phyloP scores from a whole-genome alignment of 2,797 vertebrate species.

The Lepilemur ruficaudatus region DNA sequence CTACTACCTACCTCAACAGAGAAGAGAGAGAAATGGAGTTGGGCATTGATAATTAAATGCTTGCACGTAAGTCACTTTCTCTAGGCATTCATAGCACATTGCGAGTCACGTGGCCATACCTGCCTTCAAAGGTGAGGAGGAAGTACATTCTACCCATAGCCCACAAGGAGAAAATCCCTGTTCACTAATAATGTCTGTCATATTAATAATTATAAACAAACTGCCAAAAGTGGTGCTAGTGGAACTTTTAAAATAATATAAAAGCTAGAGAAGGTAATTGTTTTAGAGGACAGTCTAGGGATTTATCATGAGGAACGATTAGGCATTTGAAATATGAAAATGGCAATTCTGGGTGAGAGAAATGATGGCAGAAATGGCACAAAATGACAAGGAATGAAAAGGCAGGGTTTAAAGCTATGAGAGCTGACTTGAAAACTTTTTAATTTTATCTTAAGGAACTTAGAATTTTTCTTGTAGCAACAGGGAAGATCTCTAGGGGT shows the following conservation, averaged over 20 bases:
- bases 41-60: background rate
- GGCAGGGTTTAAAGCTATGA: background rate
- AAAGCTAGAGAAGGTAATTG: background rate
- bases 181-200: background rate
- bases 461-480: background rate
- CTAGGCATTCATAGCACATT: background rate
- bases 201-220: background rate
- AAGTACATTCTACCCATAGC: background rate
- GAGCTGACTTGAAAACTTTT: background rate
- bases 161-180: background rate
- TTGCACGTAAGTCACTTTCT: background rate
- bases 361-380: background rate
- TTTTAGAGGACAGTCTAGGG: background rate
- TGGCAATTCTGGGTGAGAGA: background rate
- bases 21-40: background rate
- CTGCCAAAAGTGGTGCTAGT: background rate
- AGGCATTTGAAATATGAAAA: background rate
- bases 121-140: background rate
- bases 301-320: background rate
- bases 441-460: background rate
- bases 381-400: background rate
- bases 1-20: background rate
- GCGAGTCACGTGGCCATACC: background rate
- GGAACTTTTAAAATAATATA: background rate
- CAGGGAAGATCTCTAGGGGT: background rate